Evolutionary conservation across 2,888 invertebrate genomes (phyloP), one percentile per base, ranked within the genome.

Genomic region (Leptura quadrifasciata): DNA sequence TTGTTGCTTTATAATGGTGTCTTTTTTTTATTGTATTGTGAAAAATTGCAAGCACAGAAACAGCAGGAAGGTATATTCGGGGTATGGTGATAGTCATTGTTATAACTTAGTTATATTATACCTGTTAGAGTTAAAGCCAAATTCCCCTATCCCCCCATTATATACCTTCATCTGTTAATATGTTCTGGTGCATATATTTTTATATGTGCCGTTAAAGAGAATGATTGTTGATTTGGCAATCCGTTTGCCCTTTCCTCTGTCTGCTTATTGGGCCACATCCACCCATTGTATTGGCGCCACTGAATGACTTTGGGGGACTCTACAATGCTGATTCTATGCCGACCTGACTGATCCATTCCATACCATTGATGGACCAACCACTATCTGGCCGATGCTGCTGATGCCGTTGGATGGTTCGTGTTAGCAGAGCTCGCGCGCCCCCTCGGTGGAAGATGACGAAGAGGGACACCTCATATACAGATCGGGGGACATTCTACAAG

Each of bases 391-490:
- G 79, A 69, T 91, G 90, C 90, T 90, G 76, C 82, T 81, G 83
- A 81, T 83, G 84, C 68, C 75, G 69, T 61, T 54, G 58, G 80
- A 79, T 80, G 76, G 74, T 65, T 74, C 63, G 63, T 74, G 24
- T 31, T 67, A 74, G 92, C 94, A 95, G 95, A 94, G 94, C 92
- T 94, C 95, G 91, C 93, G 94, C 90, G 94, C 95, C 90, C 96
- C 97, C 91, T 95, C 96, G 91, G 95, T 98, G 92, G 97, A 97
- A 94, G 98, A 99, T 93, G 99, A 99, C 93, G 96, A 96, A 92
- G 99, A 99, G 92, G 99, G 99, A 92, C 99, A 99, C 92, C 97
- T 99, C 93, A 95, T 99, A 92, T 99, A 99, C 95, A 96, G 96
- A 93, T 94, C 95, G 92, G 99, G 98, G 92, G 98, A 99, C 94